Base-by-base conservation (phyloP, 2,113 vertebrate species). In the Tachysurus fulvidraco region DNA sequence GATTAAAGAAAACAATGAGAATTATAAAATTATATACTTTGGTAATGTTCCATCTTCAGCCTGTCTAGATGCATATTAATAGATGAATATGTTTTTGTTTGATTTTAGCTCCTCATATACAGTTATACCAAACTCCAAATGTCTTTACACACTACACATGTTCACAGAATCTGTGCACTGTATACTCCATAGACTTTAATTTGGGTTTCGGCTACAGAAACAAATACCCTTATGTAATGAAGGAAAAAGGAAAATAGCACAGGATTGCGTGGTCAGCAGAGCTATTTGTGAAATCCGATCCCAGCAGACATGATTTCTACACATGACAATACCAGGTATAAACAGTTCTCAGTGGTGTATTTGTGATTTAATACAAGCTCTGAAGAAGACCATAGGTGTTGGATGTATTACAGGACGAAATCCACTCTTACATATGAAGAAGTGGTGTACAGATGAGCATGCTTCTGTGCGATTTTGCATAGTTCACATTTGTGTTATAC, bases 301-400 rank as follows among this genome's bases (percentile, higher is more conserved):
- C 28, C 9, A 9, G 28, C 2, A 16, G n/a, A 79, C 54, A 79
- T 19, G 36, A 30, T 9, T 54, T 25, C 21, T 36, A 12, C 77
- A 36, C 52, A 57, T 36, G 52, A 57, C 30, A 79, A 57, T 79
- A 57, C 77, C 54, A 21, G 77, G 50, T 17, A 25, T 77, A 28
- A 77, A 77, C 13, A 54, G 23, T 14, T 77, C 74, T 77, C 50
- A 28, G 46, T 50, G 28, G n/a, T 50, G 7, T 54, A 78, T 50
- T 78, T 80, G 54, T 80, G 54, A 57, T 57, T 59, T 59, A 80
- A 80, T 80, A 80, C 9, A 17, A 80, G n/a, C 6, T 59, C 54
- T 80, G 28, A 36, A 25, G 10, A 23, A 54, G 28, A 1, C 28
- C 54, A 12, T 36, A 36, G 16, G 54, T 28, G 8, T 8, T 59